Evolutionary conservation across 1,140 invertebrate species (phyloP).

Genomic region (Cherax destructor): DNA sequence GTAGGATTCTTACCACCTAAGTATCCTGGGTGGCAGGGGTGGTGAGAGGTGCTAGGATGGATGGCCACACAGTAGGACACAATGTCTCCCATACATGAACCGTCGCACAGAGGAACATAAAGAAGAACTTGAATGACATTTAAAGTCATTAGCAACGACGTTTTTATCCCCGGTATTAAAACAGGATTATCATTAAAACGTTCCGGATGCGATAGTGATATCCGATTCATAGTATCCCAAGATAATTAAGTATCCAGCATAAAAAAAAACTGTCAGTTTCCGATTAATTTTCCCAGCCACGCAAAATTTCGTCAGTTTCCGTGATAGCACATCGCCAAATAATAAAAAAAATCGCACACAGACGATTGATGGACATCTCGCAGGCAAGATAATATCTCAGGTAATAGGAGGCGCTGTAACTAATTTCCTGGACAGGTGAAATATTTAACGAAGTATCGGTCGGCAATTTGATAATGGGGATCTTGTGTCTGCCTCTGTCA

Average conservation of each 20-base stretch:
- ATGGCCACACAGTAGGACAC: neutral
- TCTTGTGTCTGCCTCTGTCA: too few species aligned
- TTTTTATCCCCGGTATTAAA: neutral
- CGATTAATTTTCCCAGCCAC: neutral
- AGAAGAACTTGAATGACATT: neutral
- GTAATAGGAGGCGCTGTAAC: neutral
- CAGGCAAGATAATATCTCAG: neutral
- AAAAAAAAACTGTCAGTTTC: neutral
- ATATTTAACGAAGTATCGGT: neutral
- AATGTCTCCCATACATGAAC: neutral
- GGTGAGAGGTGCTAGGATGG: neutral
- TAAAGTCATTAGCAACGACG: neutral
- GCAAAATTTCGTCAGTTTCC: neutral
- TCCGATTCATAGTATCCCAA: neutral
- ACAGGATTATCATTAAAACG: neutral
- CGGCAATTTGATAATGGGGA: too few species aligned
- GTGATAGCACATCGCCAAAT: neutral
- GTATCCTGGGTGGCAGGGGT: too few species aligned
- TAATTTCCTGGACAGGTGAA: slow-evolving; percentile 5
- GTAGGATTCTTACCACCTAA: too few species aligned
- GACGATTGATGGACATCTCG: neutral
- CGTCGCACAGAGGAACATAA: neutral
- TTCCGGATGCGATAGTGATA: neutral
- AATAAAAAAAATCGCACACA: too few species aligned
- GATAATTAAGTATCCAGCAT: neutral